These are phyloP conservation scores for Poeciliopsis paucimaculata DNA, from an alignment of 2,797 vertebrate genomes.

Conservation along the genomic window DNA sequence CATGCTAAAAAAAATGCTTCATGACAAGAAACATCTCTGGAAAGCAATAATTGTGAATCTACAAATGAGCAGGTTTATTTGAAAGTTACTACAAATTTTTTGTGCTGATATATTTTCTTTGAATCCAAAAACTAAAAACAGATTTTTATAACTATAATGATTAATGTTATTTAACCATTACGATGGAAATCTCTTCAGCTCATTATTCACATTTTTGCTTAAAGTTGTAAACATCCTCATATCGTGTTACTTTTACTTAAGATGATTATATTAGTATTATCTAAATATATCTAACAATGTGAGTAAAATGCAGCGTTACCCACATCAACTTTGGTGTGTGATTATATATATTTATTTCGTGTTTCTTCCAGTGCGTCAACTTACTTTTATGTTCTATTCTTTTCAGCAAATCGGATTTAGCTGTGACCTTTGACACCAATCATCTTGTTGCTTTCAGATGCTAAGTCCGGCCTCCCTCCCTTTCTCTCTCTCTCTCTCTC, in stretches of 20 bases:
- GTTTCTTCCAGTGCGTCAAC: slow-evolving; percentile 10
- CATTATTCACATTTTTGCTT: neutral
- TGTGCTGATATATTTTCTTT: neutral
- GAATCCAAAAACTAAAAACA: neutral
- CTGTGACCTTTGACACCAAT: slow-evolving; percentile 14
- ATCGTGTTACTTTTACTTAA: neutral
- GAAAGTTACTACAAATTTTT: neutral
- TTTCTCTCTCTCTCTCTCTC: too few species aligned
- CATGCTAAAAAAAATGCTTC: neutral
- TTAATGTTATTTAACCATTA: neutral
- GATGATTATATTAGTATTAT: neutral
- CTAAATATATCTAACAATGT: neutral
- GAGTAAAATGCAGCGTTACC: neutral
- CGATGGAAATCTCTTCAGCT: too few species aligned
- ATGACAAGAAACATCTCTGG: neutral
- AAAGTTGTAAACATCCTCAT: neutral
- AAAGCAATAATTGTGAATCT: neutral
- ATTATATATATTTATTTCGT: slow-evolving; percentile 15
- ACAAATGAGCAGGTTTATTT: neutral
- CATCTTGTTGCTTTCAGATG: slow-evolving; percentile 10
- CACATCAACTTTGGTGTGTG: neutral
- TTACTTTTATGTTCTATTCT: slow-evolving; percentile 14
- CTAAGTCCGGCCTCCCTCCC: neutral
- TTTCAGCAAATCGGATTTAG: slow-evolving; percentile 26
- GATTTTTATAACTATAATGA: neutral